These are phyloP conservation scores for Chorisops tibialis DNA, from an alignment of 2,888 invertebrate species.

Conservation along the genomic window DNA sequence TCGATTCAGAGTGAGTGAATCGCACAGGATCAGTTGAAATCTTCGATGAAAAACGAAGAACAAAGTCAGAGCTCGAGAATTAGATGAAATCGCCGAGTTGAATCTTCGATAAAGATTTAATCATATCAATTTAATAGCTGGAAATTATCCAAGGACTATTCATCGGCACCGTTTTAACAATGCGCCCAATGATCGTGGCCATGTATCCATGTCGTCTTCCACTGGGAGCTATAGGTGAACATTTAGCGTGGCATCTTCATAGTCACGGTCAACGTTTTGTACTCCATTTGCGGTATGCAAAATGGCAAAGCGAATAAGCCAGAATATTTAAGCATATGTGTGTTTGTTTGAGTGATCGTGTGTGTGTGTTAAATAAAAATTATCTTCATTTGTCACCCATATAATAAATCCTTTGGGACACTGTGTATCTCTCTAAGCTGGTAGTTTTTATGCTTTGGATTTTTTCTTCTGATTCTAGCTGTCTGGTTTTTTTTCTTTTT, in stretches of 20 bases:
- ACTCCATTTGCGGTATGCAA: background rate
- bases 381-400: slow-evolving; percentile 28
- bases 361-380: slow-evolving; percentile 16
- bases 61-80: background rate
- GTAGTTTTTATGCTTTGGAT: too few relatives aligned
- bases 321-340: too few relatives aligned
- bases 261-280: slow-evolving; percentile 18
- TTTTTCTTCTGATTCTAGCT: background rate
- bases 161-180: slow-evolving; percentile 31
- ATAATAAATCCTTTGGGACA: slow-evolving; percentile 26
- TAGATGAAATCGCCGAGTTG: slow-evolving; percentile 17
- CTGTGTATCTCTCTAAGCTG: slow-evolving; percentile 8
- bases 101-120: slow-evolving; percentile 32
- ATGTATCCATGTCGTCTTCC: too few relatives aligned
- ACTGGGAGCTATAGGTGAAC: background rate
- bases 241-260: background rate
- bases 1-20: too few relatives aligned
- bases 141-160: slow-evolving; percentile 31
- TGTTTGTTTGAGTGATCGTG: background rate
- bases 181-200: slow-evolving; percentile 16
- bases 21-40: background rate
- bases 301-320: too few relatives aligned
- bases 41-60: background rate
- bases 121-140: slow-evolving; percentile 33
- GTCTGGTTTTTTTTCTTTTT: background rate